Percentiles rank a stretch among this genome's conserved stretches.
Conservation (phyloP, 2,113 vertebrate genomes). For the Neolamprologus sp. region DNA sequence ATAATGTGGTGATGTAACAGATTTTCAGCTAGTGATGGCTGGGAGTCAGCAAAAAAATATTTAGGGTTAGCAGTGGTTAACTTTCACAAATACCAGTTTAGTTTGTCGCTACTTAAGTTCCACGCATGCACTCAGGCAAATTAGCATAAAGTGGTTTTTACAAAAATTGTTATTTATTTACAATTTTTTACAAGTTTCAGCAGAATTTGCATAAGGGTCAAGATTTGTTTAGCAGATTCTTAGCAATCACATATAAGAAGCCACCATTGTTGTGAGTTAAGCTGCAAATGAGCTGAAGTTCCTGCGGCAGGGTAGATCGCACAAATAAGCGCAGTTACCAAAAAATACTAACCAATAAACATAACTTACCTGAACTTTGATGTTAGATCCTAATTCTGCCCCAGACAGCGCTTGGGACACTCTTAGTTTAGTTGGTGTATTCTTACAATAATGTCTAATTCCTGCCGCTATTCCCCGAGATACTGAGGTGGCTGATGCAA, state of each 20-base stretch:
- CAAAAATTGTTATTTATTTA: background rate
- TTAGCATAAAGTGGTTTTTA: background rate
- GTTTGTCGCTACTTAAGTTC: background rate
- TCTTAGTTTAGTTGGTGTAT: conserved; percentile 22
- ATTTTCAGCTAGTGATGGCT: background rate
- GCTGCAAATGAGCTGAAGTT: background rate
- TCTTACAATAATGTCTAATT: conserved; percentile 40
- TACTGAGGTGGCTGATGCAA: background rate
- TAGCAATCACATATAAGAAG: background rate
- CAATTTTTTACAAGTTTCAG: background rate
- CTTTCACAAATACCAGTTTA: background rate
- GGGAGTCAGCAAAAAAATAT: fast-evolving
- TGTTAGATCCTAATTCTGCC: conserved; percentile 10
- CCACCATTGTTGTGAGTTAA: background rate
- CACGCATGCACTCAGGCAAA: background rate
- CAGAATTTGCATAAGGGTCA: background rate
- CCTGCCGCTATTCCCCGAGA: background rate
- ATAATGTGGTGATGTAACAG: background rate
- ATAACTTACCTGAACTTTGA: conserved; percentile 62
- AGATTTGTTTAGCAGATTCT: background rate
- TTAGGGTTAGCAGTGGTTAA: background rate
- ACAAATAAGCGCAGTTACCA: background rate
- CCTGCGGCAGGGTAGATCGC: background rate
- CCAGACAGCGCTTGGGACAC: conserved; percentile 52
- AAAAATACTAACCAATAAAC: background rate